Conservation (phyloP, 2,113 vertebrate species). For the Cryptotis parvus region DNA sequence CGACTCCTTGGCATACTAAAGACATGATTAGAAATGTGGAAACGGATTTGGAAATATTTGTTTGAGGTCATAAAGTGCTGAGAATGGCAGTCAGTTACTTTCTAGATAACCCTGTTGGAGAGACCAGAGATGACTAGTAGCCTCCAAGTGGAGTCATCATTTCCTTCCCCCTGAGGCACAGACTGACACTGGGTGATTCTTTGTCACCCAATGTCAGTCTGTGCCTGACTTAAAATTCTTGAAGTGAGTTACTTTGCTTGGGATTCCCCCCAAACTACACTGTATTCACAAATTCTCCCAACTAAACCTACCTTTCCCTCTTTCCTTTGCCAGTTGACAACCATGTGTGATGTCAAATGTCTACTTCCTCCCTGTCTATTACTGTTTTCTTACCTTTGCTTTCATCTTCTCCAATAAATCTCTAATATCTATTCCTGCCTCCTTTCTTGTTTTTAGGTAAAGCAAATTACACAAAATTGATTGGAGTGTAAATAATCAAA, state of each 20-base stretch:
- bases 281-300: not conserved
- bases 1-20: not conserved
- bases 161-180: not conserved
- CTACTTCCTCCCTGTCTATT: not conserved
- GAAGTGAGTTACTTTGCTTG: not conserved
- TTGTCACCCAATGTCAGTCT: too few relatives aligned
- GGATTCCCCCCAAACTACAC: not conserved
- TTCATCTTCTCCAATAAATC: not conserved
- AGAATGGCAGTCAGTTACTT: not conserved
- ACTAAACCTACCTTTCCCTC: not conserved
- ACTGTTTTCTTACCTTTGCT: not conserved
- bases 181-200: not conserved
- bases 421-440: not conserved
- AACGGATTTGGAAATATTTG: not conserved
- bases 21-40: constrained; percentile 32
- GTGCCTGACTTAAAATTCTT: not conserved
- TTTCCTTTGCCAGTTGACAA: not conserved
- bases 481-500: not conserved
- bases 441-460: not conserved
- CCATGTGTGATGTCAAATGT: not conserved
- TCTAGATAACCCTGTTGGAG: not conserved
- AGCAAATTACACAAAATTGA: not conserved
- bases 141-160: not conserved
- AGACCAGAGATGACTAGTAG: not conserved
- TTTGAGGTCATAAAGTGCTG: not conserved